phyloP scores from a whole-genome alignment of 2,888 invertebrate species.

The Beris chalybata region DNA sequence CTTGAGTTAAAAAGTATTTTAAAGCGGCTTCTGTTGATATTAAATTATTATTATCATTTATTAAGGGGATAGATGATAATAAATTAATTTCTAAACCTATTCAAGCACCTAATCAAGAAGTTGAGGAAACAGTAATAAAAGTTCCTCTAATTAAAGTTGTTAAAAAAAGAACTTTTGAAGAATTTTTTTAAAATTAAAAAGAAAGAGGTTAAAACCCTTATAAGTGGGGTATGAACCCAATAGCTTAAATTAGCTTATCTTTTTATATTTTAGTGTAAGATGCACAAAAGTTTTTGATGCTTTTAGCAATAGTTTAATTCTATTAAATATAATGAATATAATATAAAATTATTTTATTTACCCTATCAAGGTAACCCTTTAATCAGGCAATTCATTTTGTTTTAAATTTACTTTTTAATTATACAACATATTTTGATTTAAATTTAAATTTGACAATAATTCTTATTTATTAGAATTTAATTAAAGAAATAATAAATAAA shows the following conservation, averaged over 20 bases:
- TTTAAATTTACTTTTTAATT: no score
- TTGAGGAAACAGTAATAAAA: constrained; percentile 35
- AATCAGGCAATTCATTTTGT: no score
- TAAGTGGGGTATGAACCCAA: constrained; percentile 58
- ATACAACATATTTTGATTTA: no score
- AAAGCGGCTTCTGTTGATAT: constrained; percentile 60
- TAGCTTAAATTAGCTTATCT: constrained; percentile 58
- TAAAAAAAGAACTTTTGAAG: constrained; percentile 60
- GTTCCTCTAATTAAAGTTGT: constrained; percentile 53
- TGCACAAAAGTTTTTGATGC: constrained; percentile 56
- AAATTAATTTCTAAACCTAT: constrained; percentile 68
- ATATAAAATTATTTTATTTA: no score
- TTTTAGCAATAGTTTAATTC: no score
- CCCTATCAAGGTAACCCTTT: no score
- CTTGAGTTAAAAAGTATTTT: constrained; percentile 65
- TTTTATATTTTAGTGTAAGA: constrained; percentile 63
- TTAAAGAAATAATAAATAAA: no score
- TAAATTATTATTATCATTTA: constrained; percentile 59
- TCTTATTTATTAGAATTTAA: no score
- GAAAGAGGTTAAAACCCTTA: constrained; percentile 58
- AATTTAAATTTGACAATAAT: no score
- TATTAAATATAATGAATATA: no score
- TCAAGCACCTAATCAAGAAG: constrained; percentile 60
- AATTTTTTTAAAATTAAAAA: constrained; percentile 59
- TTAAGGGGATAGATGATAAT: constrained; percentile 63